Conservation (phyloP, 2,888 invertebrate genomes). For the Spilarctia lutea region DNA sequence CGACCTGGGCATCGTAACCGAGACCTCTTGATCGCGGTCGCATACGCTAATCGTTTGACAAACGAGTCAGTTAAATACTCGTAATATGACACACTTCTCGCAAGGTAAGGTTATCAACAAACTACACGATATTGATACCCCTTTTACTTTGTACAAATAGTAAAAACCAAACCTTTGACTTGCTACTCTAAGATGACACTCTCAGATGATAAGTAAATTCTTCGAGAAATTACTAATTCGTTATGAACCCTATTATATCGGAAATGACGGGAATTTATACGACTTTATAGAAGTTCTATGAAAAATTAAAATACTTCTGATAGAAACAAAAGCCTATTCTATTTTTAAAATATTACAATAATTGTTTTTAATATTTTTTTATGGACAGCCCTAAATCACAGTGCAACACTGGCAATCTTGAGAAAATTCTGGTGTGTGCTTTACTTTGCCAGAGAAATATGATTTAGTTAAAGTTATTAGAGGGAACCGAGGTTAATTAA, state of each 20-base stretch:
- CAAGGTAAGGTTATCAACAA: not conserved
- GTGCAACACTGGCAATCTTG: conserved; percentile 59
- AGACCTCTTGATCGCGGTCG: no score
- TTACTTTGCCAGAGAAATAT: conserved; percentile 68
- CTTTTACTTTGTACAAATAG: not conserved
- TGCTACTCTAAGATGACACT: not conserved
- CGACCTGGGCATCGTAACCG: no score
- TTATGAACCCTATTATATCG: not conserved
- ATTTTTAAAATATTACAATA: not conserved
- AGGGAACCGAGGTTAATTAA: conserved; percentile 76
- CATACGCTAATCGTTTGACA: no score
- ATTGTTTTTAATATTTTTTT: not conserved
- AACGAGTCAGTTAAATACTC: no score
- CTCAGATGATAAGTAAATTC: not conserved
- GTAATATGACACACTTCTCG: not conserved
- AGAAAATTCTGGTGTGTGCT: conserved; percentile 57
- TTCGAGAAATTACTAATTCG: not conserved
- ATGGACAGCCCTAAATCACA: conserved; percentile 63
- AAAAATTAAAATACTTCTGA: not conserved
- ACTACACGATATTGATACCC: not conserved
- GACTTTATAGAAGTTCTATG: not conserved
- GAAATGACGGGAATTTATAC: not conserved
- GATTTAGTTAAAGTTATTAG: conserved; percentile 84
- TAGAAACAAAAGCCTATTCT: not conserved
- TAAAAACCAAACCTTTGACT: not conserved